These are phyloP conservation scores for Homarus americanus DNA, from an alignment of 1,140 invertebrate genomes.

Conservation along the genomic window DNA sequence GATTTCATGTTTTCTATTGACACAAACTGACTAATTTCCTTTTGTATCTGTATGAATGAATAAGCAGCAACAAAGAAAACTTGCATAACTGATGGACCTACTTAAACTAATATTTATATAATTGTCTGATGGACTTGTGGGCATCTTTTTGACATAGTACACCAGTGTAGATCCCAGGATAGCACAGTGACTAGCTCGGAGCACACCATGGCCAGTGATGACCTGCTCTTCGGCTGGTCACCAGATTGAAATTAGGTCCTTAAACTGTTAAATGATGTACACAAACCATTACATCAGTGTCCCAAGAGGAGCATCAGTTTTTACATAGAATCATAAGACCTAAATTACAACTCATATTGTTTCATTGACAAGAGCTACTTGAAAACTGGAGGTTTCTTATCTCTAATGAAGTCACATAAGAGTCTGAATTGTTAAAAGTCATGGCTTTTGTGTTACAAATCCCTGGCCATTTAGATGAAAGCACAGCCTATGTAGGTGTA, in stretches of 20 bases:
- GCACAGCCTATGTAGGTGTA: slow-evolving; percentile 37
- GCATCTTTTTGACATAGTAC: not conserved
- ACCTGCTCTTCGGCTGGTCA: not conserved
- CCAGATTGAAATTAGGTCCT: not conserved
- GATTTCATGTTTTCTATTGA: not conserved
- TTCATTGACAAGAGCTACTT: too few relatives aligned
- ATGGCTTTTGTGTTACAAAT: slow-evolving; percentile 31
- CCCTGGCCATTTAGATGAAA: slow-evolving; percentile 31
- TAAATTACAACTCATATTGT: not conserved
- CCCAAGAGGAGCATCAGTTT: not conserved
- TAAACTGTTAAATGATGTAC: not conserved
- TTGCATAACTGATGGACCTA: not conserved
- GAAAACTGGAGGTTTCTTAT: not conserved
- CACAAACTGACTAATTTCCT: not conserved
- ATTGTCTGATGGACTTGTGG: not conserved
- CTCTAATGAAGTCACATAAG: not conserved
- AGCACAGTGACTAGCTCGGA: not conserved
- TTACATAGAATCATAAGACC: not conserved
- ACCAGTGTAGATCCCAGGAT: not conserved
- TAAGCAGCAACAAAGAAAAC: not conserved
- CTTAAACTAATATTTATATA: not conserved
- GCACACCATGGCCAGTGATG: not conserved
- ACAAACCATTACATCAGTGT: not conserved
- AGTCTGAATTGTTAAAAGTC: slow-evolving; percentile 19
- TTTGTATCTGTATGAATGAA: not conserved